Base-by-base conservation (phyloP, 2,797 vertebrate species). In the Ctenopoma kingsleyae region DNA sequence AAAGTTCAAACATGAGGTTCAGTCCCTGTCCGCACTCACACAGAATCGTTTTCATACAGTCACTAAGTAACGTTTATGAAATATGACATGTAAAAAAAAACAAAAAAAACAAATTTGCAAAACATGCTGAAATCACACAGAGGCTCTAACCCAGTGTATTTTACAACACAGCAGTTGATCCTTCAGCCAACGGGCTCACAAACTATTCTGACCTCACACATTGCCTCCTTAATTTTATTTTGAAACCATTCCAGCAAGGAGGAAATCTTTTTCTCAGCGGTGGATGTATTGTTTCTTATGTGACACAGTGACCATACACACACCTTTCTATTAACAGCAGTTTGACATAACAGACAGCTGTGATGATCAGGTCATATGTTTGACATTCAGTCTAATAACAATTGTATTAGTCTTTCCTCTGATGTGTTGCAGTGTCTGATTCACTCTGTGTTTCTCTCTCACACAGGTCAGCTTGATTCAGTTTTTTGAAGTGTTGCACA, bases 391-490 rank as follows among this genome's bases (percentile, higher is more conserved):
- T 48, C 16, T 59, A 38, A 36, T 1, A 52, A 25, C 16, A 22
- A 4, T 55, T 47, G 16, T 16, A 41, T 22, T 55, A 19, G 27
- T 66, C 8, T 47, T 63, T 60, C 9, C 20, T 76, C 63, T 66
- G 51, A 71, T 68, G 25, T 50, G 13, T 47, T 16, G 35, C 25
- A 49, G 57, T 30, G 43, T 70, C 71, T 66, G 4, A 67, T 44
- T 58, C 50, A 7, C 56, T 71, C 40, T 15, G 27, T 20, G 19
- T 76, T 53, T 65, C 65, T 57, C 55, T 36, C 22, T 32, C 13
- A 11, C 27, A 1, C 5, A 40, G 53, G 11, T 63, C 23, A 17
- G 56, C 55, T 63, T 59, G 5, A 20, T 22, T 22, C 2, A 20
- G 17, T 20, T 47, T 23, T n/a, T 54, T n/a, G 11, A 22, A 67